These are phyloP conservation scores for Lophochroa leadbeateri DNA, from an alignment of 2,113 vertebrate genomes.

Conservation along the genomic window DNA sequence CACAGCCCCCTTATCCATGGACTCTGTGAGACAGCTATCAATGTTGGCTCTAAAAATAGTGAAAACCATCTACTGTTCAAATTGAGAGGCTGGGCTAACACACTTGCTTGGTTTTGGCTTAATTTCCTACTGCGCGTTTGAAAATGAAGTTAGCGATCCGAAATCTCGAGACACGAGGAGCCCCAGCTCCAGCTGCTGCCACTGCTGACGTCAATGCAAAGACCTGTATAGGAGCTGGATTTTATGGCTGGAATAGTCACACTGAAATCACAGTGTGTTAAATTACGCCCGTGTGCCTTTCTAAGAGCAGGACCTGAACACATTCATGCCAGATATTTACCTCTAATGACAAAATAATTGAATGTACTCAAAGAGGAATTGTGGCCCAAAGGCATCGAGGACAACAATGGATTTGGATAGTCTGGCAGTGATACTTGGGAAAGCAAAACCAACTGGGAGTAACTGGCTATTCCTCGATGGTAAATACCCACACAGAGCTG, in stretches of 20 bases:
- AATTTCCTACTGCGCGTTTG: neutral
- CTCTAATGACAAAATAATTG: slow-evolving; percentile 23
- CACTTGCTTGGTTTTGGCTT: neutral
- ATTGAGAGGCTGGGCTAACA: neutral
- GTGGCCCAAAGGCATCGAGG: neutral
- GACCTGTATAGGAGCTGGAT: slow-evolving; percentile 19
- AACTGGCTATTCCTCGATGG: neutral
- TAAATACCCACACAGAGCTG: neutral
- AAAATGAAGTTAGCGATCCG: neutral
- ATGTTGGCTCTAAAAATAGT: neutral
- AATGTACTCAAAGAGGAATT: neutral
- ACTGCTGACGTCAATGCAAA: slow-evolving; percentile 49
- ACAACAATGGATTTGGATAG: neutral
- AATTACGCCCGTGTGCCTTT: slow-evolving; percentile 21
- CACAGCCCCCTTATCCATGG: neutral
- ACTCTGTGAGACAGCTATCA: neutral
- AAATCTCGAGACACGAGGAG: neutral
- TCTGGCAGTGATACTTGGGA: neutral
- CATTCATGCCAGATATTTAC: neutral
- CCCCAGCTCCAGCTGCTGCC: slow-evolving; percentile 30
- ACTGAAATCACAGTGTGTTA: slow-evolving; percentile 32
- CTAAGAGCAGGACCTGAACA: neutral
- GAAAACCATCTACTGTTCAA: neutral
- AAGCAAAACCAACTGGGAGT: slow-evolving; percentile 14
- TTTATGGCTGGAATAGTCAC: slow-evolving; percentile 51